Base-by-base conservation (phyloP, 2,797 vertebrate genomes). In the Hemibagrus guttatus region DNA sequence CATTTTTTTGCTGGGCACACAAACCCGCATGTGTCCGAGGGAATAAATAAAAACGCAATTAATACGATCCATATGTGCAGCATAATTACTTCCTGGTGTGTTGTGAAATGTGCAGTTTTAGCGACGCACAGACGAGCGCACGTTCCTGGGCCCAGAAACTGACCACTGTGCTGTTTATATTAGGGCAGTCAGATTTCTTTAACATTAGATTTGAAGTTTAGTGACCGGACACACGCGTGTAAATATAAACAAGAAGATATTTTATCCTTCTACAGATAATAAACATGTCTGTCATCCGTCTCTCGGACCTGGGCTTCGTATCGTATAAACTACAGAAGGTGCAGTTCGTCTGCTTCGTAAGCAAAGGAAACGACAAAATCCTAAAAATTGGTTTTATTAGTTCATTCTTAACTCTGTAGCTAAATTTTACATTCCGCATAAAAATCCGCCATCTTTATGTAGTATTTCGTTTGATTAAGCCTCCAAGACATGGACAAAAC, bases 61-160 rank as follows among this genome's bases (percentile, higher is more conserved):
- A 95, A 95, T 89, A 93, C 91, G 89, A 94, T 59, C 64, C 84
- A 74, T 80, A 42, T 83, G 84, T 79, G 72, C 39, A 19, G 28
- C 61, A 52, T 84, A 78, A 85, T 85, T 31, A 86, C 76, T 88
- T 85, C 84, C 84, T 74, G 42, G 71, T 88, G 95, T 88, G 95
- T 94, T 86, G 92, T 91, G 75, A 61, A 71, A 84, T 80, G 26
- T 52, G 66, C 28, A 94, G 49, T 69, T 49, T 4, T 26, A 52
- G 64, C 31, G 66, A 78, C 78, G 86, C 39, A 49, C 79, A 31
- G 68, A 86, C 63, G 46, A 81, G 68, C 16, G 31, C 16, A 26
- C 1, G 13, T 74, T 56, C 19, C 71, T 3, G 23, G 8, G 12
- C 26, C 14, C 52, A n/a, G 12, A 61, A 39, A 17, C 76, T 59